These are phyloP conservation scores for Apogon hyalosoma DNA, from an alignment of 2,797 vertebrate species.

Conservation along the genomic window DNA sequence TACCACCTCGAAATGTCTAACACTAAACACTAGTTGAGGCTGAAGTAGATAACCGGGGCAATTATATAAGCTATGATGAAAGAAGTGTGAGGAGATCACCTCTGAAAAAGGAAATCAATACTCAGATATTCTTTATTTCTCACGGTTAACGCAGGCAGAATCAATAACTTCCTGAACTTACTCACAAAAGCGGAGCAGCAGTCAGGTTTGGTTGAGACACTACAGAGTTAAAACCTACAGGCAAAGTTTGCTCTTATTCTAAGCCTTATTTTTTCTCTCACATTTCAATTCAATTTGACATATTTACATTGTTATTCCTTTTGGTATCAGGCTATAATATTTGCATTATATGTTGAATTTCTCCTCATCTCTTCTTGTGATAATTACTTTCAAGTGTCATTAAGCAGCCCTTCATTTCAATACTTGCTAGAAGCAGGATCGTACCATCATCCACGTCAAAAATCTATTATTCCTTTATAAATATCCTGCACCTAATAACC, in stretches of 20 bases:
- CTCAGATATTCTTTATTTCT: constrained; percentile 55
- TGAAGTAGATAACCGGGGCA: constrained; percentile 70
- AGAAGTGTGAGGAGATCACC: constrained; percentile 63
- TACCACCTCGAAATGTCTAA: constrained; percentile 50
- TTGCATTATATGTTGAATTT: constrained; percentile 8
- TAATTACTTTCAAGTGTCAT: constrained; percentile 36
- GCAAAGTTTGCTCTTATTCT: no score
- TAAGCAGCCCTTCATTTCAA: constrained; percentile 1
- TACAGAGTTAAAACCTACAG: constrained; percentile 4
- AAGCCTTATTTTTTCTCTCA: constrained; percentile 9
- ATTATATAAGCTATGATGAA: constrained; percentile 78
- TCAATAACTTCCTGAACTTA: constrained; percentile 58
- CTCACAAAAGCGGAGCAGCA: constrained; percentile 31
- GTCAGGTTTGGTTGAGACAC: constrained; percentile 6
- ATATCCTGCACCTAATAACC: constrained; percentile 22
- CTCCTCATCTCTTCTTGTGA: constrained; percentile 11
- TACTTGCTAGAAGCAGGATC: constrained; percentile 1
- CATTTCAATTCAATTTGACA: no score
- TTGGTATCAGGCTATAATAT: constrained; percentile 4
- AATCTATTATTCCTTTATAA: constrained; percentile 24
- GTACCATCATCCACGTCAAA: constrained; percentile 42
- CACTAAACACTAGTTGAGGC: constrained; percentile 54
- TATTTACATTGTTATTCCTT: constrained; percentile 1
- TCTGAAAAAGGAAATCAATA: constrained; percentile 65
- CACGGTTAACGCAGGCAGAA: constrained; percentile 47